Conservation (phyloP, 2,888 invertebrate genomes). For the Latrodectus hesperus region DNA sequence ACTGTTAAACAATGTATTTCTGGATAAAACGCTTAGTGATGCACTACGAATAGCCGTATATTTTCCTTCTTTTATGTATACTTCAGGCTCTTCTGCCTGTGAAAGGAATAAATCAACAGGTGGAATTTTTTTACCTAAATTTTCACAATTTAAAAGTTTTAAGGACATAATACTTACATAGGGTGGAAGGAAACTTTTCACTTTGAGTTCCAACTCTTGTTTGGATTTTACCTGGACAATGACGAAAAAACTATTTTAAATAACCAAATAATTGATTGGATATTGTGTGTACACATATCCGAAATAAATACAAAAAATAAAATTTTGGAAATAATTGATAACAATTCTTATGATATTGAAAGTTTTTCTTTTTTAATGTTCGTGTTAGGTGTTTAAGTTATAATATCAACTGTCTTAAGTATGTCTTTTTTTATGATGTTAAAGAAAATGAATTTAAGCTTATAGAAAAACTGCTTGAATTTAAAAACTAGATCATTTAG, state of each 20-base stretch:
- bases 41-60: slow-evolving; percentile 57
- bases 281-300: no score
- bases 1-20: slow-evolving; percentile 4
- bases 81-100: slow-evolving; percentile 69
- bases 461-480: no score
- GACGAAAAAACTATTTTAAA: neutral
- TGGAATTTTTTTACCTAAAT: neutral
- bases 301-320: no score
- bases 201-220: slow-evolving; percentile 77
- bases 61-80: slow-evolving; percentile 67
- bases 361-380: no score
- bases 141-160: neutral
- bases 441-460: no score
- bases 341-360: no score
- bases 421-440: no score
- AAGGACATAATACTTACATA: slow-evolving; percentile 73
- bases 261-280: no score
- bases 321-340: no score
- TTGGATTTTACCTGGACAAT: slow-evolving; percentile 76
- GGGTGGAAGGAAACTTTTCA: slow-evolving; percentile 77
- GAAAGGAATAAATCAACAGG: neutral
- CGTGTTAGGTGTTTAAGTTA: no score
- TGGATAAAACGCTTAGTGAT: slow-evolving; percentile 37
- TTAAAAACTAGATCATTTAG: no score
- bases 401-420: no score